phyloP scores from a whole-genome alignment of 2,113 vertebrate genomes.

The Axis porcinus region DNA sequence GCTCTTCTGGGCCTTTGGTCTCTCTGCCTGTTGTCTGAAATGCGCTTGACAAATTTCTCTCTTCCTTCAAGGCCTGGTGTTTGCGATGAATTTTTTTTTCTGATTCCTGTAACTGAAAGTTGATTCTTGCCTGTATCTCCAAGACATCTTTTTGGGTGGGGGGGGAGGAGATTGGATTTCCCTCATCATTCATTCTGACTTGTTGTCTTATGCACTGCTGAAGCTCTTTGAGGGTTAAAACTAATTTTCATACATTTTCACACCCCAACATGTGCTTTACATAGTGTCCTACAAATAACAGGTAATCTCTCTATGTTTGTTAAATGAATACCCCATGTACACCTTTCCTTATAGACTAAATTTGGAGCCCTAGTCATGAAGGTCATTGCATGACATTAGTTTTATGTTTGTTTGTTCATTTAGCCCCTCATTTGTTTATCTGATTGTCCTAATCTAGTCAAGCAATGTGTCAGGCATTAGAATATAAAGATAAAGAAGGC shows the following conservation, averaged over 20 bases:
- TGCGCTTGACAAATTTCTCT: neutral
- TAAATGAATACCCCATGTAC: neutral
- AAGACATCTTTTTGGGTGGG: neutral
- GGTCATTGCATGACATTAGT: neutral
- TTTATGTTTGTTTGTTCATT: neutral
- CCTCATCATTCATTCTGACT: neutral
- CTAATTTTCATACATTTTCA: neutral
- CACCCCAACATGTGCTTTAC: neutral
- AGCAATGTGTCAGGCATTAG: neutral
- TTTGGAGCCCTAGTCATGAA: neutral
- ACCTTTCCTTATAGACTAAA: neutral
- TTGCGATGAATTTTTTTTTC: neutral
- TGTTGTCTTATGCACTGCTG: neutral
- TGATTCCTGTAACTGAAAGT: neutral
- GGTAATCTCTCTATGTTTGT: too few species aligned
- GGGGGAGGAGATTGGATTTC: neutral
- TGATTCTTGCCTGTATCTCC: neutral
- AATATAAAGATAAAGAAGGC: neutral
- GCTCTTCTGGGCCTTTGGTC: accelerated
- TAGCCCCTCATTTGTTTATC: neutral
- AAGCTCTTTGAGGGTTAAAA: neutral
- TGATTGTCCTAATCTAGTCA: neutral
- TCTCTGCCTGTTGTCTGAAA: neutral
- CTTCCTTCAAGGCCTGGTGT: neutral
- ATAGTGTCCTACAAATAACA: neutral